Evolutionary conservation across 1,140 invertebrate genomes (phyloP).

Genomic region (Rhynchophorus ferrugineus): DNA sequence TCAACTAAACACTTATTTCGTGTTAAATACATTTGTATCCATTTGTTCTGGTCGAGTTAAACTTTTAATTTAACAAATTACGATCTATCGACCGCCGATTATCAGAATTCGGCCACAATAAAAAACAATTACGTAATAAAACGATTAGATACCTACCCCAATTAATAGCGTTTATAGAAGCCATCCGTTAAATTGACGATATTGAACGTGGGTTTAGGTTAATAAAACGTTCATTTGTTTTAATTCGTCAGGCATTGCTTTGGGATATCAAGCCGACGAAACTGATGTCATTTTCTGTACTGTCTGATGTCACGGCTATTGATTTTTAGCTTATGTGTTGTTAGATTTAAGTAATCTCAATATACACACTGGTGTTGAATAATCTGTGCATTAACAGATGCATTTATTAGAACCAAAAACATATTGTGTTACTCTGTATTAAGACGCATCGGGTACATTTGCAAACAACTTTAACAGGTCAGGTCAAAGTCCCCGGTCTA

Average conservation of each 20-base stretch:
- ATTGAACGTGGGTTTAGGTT: neutral
- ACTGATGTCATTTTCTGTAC: neutral
- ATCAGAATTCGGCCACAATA: neutral
- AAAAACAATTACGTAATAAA: neutral
- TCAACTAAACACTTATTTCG: too few relatives aligned
- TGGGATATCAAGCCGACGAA: neutral
- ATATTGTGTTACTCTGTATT: too few relatives aligned
- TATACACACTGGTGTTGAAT: neutral
- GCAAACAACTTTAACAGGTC: too few relatives aligned
- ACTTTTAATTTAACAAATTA: too few relatives aligned
- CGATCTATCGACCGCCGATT: too few relatives aligned
- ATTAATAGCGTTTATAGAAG: neutral
- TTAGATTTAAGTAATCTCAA: neutral
- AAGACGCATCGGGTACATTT: too few relatives aligned
- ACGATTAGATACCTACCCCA: neutral
- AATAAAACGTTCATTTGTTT: neutral
- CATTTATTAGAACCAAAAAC: too few relatives aligned
- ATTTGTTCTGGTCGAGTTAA: too few relatives aligned
- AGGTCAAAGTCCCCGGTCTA: too few relatives aligned
- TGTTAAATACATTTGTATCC: too few relatives aligned
- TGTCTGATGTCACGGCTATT: neutral
- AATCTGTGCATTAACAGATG: neutral
- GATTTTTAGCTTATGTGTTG: neutral
- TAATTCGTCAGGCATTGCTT: neutral
- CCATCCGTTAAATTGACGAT: neutral